Evolutionary conservation across 1,140 invertebrate genomes (phyloP), one percentile per base, ranked within the genome.

Genomic region (Macrobrachium nipponense): DNA sequence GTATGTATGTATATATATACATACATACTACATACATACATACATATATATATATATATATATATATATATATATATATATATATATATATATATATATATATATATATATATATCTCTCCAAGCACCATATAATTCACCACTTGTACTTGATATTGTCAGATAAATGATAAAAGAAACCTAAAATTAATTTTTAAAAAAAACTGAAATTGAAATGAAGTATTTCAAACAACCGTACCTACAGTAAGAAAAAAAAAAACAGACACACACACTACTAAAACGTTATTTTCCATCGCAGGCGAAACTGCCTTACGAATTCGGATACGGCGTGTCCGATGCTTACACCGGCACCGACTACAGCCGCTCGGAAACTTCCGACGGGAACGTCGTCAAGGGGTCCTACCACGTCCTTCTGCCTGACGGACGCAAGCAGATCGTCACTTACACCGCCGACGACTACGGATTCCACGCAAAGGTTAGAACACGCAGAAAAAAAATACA

Each of bases 381-480:
- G 68, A 87, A 91, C 18, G 86, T 76, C 64, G 90, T 90, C 11
- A 87, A 88, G 27, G 90, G 90, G 18, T 68, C 87, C 36, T 90
- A 91, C 87, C 83, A 79, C 36, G 90, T 90, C 60, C 76, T 80
- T 18, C 87, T 90, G 44, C 90, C 90, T 17, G 89, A 90, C 73
- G 89, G 89, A 18, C 85, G 89, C 20, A 23, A 75, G 23, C 88
- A 89, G 78, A 76, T 78, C 23, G 88, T 89, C 72, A 88, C 93
- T 80, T 96, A 96, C 91, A 95, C 93, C 0, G 95, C 95, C 43
- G 95, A 96, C 23, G 43, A 75, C 23, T 75, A 23, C 12, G 51
- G 51, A 51, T 51, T 51, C 51, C 51, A 51, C 8, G 51, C 51
- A 51, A 51, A 51, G 51, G 51, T 51, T 51, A 12, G 51, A 51